Conservation (phyloP, 2,888 invertebrate species). For the Monochamus alternatus region DNA sequence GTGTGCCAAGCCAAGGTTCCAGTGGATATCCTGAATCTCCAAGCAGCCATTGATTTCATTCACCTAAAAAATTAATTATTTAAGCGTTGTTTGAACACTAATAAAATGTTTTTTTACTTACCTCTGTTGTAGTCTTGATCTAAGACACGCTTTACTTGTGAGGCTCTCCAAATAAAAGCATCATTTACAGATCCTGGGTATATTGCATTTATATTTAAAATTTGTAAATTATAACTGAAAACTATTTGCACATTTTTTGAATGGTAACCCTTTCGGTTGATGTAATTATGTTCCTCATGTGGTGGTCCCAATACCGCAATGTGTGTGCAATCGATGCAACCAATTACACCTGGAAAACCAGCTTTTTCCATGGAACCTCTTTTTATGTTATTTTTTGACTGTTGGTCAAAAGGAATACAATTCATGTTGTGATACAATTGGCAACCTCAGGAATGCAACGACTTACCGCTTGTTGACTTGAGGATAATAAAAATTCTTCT, state of each 20-base stretch:
- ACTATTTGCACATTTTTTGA: slow-evolving; percentile 38
- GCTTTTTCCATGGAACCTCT: slow-evolving; percentile 25
- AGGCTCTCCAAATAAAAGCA: slow-evolving; percentile 2
- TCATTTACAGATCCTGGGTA: slow-evolving; percentile 1
- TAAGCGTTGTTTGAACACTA: neutral
- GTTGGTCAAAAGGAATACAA: slow-evolving; percentile 5
- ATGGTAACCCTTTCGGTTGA: slow-evolving; percentile 43
- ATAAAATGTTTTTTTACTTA: neutral
- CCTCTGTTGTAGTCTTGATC: neutral
- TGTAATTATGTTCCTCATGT: slow-evolving; percentile 38
- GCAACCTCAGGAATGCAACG: neutral
- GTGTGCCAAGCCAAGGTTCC: slow-evolving; percentile 30
- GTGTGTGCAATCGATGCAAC: slow-evolving; percentile 41
- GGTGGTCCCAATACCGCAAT: slow-evolving; percentile 36
- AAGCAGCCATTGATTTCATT: slow-evolving; percentile 14
- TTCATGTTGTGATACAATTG: neutral
- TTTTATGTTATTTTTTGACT: slow-evolving; percentile 6
- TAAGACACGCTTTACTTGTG: neutral
- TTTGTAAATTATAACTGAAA: neutral
- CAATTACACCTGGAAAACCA: slow-evolving; percentile 22
- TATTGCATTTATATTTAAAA: slow-evolving; percentile 2
- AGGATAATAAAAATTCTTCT: slow-evolving; percentile 16
- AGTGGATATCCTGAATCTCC: slow-evolving; percentile 40
- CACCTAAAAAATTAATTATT: neutral
- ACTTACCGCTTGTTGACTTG: neutral